Percentiles rank a stretch among this genome's conserved stretches.
Evolutionary conservation across 2,113 vertebrate species (phyloP).

Genomic region (Aphyosemion australe): DNA sequence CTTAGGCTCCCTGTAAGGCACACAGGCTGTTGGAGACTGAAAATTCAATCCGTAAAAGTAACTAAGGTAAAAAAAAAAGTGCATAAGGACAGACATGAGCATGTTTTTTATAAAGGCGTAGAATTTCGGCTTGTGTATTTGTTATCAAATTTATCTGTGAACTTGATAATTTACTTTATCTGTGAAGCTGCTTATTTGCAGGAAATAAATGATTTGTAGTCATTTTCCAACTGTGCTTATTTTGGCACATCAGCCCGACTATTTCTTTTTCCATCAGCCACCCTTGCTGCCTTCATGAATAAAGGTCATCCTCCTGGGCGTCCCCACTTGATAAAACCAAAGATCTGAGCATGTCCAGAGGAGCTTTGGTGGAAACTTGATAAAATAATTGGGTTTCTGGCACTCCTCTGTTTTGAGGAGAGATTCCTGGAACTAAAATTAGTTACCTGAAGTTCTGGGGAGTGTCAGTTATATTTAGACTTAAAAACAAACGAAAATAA

Average conservation of each 20-base stretch:
- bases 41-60: no score
- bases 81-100: no score
- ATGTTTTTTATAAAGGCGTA: no score
- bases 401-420: slow-evolving; percentile 44
- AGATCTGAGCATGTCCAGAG: slow-evolving; percentile 7
- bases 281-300: slow-evolving; percentile 14
- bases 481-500: slow-evolving; percentile 44
- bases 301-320: slow-evolving; percentile 15
- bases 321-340: slow-evolving; percentile 14
- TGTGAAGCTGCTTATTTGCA: no score
- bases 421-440: slow-evolving; percentile 59
- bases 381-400: slow-evolving; percentile 18
- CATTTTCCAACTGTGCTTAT: no score
- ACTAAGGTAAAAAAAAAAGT: no score
- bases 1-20: no score
- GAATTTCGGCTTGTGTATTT: no score
- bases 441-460: slow-evolving; percentile 38
- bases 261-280: slow-evolving; percentile 8
- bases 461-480: slow-evolving; percentile 48
- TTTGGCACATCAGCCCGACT: no score
- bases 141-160: no score
- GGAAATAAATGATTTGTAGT: neutral
- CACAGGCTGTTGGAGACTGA: no score
- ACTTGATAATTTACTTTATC: no score
- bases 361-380: slow-evolving; percentile 51